phyloP scores from a whole-genome alignment of 2,888 invertebrate genomes.

The Blera fallax region DNA sequence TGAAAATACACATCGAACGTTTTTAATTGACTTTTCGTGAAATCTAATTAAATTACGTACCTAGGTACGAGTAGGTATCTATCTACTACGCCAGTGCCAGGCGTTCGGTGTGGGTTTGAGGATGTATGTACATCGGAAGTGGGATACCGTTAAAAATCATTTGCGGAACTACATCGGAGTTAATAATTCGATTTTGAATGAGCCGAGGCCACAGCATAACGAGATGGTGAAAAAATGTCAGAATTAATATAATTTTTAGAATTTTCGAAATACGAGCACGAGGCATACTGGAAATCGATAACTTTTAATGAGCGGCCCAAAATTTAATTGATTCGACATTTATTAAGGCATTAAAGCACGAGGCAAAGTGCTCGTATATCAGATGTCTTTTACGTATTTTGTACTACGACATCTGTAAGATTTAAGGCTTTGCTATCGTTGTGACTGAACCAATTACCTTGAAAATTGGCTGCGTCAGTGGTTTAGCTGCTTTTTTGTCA shows the following conservation, averaged over 20 bases:
- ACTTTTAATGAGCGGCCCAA: background rate
- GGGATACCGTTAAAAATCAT: background rate
- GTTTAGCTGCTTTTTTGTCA: too few species aligned
- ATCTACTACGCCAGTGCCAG: background rate
- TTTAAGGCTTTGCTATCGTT: too few species aligned
- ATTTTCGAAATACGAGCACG: background rate
- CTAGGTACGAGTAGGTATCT: too few species aligned
- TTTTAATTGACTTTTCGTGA: conserved; percentile 20
- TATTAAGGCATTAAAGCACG: background rate
- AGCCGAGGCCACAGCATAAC: background rate
- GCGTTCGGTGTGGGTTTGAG: background rate
- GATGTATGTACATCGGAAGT: background rate
- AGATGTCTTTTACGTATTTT: too few species aligned
- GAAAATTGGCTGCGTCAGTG: too few species aligned
- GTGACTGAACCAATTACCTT: too few species aligned
- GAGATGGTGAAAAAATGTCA: background rate
- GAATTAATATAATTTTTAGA: background rate
- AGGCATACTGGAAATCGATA: background rate
- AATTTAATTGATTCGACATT: background rate
- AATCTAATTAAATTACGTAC: conserved; percentile 10
- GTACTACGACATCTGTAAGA: too few species aligned
- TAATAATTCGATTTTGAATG: conserved; percentile 22
- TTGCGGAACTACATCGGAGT: background rate
- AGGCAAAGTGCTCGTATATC: too few species aligned
- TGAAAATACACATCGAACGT: conserved; percentile 10